phyloP scores from a whole-genome alignment of 2,888 invertebrate genomes.

The Halictus quadricinctus region DNA sequence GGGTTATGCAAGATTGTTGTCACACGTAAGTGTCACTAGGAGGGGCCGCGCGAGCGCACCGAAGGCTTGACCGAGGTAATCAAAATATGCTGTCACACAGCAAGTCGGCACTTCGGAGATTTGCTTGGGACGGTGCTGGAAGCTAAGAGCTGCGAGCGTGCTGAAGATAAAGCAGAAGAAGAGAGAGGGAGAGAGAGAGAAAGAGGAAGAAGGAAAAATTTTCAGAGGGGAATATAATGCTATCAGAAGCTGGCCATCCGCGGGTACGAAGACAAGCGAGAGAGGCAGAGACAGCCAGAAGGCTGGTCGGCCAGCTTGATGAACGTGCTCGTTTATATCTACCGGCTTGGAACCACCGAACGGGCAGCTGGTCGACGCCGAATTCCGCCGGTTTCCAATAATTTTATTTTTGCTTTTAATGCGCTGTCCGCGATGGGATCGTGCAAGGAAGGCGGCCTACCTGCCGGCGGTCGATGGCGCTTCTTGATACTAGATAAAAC shows the following conservation, averaged over 20 bases:
- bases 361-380: constrained; percentile 70
- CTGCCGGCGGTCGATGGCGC: constrained; percentile 66
- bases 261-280: constrained; percentile 56
- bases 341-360: constrained; percentile 66
- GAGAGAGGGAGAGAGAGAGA: constrained; percentile 23
- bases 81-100: too few relatives aligned
- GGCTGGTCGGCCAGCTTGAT: constrained; percentile 58
- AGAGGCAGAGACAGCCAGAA: constrained; percentile 48
- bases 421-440: constrained; percentile 73
- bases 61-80: background rate
- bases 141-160: background rate
- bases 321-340: constrained; percentile 70
- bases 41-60: background rate
- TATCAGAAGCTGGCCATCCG: constrained; percentile 75
- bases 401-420: constrained; percentile 79
- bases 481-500: constrained; percentile 70
- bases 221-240: constrained; percentile 68
- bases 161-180: background rate
- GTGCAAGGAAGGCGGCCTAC: constrained; percentile 54
- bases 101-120: background rate
- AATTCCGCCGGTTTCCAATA: constrained; percentile 77
- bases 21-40: background rate
- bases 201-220: constrained; percentile 28
- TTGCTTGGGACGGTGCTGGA: background rate
- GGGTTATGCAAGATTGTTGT: background rate